A percentile compares a stretch with the other conserved stretches of the same genome.
These are phyloP conservation scores for Sicus ferrugineus DNA, from an alignment of 2,888 invertebrate genomes.

Conservation along the genomic window DNA sequence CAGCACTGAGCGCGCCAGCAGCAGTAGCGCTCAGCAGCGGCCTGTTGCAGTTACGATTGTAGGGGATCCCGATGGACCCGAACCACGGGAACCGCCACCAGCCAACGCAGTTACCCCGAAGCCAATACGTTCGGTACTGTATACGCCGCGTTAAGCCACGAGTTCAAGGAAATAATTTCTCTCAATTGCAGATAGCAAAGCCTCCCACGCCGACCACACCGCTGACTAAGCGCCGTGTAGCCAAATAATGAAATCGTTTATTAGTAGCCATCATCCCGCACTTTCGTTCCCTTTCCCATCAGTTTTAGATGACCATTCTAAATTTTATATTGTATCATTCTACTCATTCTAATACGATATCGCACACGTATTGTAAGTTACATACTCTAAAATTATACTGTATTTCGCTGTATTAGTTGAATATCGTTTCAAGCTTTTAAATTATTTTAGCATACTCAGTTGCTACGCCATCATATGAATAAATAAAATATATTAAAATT, in stretches of 20 bases:
- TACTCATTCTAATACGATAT: too few species aligned
- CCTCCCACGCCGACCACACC: slow-evolving; percentile 63
- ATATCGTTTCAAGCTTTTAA: not conserved
- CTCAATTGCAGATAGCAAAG: slow-evolving; percentile 54
- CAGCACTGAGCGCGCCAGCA: slow-evolving; percentile 65
- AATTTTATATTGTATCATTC: too few species aligned
- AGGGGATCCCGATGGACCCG: slow-evolving; percentile 59
- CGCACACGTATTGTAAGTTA: not conserved
- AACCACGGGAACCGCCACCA: slow-evolving; percentile 59
- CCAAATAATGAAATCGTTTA: slow-evolving; percentile 33
- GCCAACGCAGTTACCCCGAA: slow-evolving; percentile 59
- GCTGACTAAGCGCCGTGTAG: slow-evolving; percentile 51
- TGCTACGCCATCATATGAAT: not conserved
- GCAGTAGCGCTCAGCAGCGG: slow-evolving; percentile 55
- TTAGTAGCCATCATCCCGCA: too few species aligned
- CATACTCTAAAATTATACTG: not conserved
- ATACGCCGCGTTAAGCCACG: not conserved
- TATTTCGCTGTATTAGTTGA: not conserved
- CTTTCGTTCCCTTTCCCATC: not conserved
- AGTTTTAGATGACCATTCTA: slow-evolving; percentile 6
- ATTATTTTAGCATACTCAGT: not conserved
- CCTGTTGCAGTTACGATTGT: slow-evolving; percentile 67
- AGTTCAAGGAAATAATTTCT: not conserved
- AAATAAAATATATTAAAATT: not conserved
- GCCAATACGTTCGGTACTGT: slow-evolving; percentile 58